Evolutionary conservation across 2,113 vertebrate species (phyloP).

Genomic region (Formicarius rufipectus): DNA sequence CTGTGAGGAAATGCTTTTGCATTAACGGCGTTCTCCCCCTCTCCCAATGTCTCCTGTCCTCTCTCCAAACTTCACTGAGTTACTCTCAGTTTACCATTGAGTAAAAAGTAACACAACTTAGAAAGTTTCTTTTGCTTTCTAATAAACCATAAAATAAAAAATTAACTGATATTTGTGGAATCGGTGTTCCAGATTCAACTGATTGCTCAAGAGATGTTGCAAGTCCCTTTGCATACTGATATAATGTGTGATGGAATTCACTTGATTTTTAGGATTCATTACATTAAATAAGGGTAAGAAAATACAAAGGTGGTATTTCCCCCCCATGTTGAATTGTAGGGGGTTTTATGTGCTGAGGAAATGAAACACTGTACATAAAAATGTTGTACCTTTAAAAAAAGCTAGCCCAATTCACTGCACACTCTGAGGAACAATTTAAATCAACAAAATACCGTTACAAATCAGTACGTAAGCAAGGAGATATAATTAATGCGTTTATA

Average conservation of each 20-base stretch:
- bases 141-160: neutral
- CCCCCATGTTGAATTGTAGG: neutral
- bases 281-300: conserved; percentile 5
- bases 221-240: neutral
- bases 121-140: neutral
- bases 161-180: neutral
- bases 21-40: neutral
- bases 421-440: conserved; percentile 57
- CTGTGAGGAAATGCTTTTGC: conserved; percentile 46
- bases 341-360: neutral
- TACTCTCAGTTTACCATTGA: conserved; percentile 16
- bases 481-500: conserved; percentile 58
- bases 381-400: conserved; percentile 48
- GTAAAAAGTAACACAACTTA: conserved; percentile 8
- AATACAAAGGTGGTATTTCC: neutral
- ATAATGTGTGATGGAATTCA: neutral
- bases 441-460: conserved; percentile 56
- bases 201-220: neutral
- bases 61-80: neutral
- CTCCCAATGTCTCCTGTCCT: neutral
- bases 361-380: neutral
- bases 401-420: conserved; percentile 51
- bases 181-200: neutral
- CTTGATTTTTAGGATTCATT: neutral
- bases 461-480: conserved; percentile 42